Base-by-base conservation (phyloP, 2,113 vertebrate species). In the Neolamprologus hecqui region DNA sequence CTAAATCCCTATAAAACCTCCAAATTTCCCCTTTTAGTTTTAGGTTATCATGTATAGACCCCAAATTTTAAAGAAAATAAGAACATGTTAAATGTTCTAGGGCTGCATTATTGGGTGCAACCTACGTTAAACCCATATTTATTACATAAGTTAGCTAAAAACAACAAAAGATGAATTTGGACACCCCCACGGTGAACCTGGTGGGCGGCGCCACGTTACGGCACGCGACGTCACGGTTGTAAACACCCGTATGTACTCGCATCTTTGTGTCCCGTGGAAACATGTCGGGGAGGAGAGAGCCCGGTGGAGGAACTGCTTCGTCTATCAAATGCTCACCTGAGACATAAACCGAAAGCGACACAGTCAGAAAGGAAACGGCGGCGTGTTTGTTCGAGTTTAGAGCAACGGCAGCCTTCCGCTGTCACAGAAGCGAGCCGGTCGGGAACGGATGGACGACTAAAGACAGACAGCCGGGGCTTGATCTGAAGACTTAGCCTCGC, bases 281-380 rank as follows among this genome's bases (percentile, higher is more conserved):
- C 86, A 96, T 96, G 95, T 95, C 84, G 88, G 91, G 49, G 13
- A 89, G 85, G 79, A 92, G 92, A 87, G 90, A 92, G 21, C 90
- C 82, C 5, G 35, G 88, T 68, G 93, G 93, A 90, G 93, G 94
- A 89, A 88, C 94, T 84, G 73, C 21, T 37, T 70, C 77, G 35
- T 55, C 15, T 15, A 7, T 82, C 37, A 91, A 79, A 83, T 60
- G 26, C 31, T 31, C 87, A 35, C 68, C 79, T 13, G 88, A 93
- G 70, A 93, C 93, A 21, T 93, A 94, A 92, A 88, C 17, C 19
- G 7, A 31, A 4, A 12, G 5, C 21, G 2, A 13, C 31, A 7
- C 14, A 6, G 19, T 3, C 13, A 6, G 37, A 14, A 7, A 55
- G 12, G 47, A 53, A 45, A 82, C 82, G 9, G 86, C 7, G 37